Evolutionary conservation across 1,140 invertebrate genomes (phyloP), one percentile per base, ranked within the genome.

Genomic region (Thaumatotibia leucotreta): DNA sequence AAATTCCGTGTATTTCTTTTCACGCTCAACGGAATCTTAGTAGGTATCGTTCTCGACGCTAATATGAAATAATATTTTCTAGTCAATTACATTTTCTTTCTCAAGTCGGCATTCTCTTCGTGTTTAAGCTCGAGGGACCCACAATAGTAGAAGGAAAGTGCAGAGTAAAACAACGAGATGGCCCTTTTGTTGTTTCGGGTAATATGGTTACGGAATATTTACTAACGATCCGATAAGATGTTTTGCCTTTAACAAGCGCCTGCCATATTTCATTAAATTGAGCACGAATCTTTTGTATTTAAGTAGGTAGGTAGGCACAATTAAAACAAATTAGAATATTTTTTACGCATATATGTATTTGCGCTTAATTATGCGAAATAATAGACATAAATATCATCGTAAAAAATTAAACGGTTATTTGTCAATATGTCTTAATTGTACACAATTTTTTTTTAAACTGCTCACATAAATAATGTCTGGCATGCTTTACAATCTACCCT

Each of bases 1-100:
- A 83, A 83, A 83, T 77, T 80, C 68, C 69, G 50, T 79, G 72
- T 75, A 72, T 78, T 75, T 70, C 66, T 74, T 78, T 80, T 74
- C 67, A 70, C 61, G 73, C 65, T 76, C 70, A 74, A 76, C 70
- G 72, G 58, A 68, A 64, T 69, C 54, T 63, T 63, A 58, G 52
- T 58, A 58, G 52, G 52, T 58, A 58, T 58, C 52, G 27, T 58
- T 31, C 52, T 31, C 52, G 27, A 58, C 52, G 52, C 52, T 58
- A 58, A 58, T 58, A 58, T 58, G 24, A 58, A 58, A 58, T 58
- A 58, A 58, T 58, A 58, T 58, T 58, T 58, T 58, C 52, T 58
- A 58, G 24, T 58, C 52, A 58, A 58, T 58, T 58, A 58, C 52
- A 58, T 58, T 58, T 58, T 20, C 52, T 58, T 58, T 58, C 52